Base-by-base conservation (phyloP, 2,113 vertebrate species). In the Hucho hucho region DNA sequence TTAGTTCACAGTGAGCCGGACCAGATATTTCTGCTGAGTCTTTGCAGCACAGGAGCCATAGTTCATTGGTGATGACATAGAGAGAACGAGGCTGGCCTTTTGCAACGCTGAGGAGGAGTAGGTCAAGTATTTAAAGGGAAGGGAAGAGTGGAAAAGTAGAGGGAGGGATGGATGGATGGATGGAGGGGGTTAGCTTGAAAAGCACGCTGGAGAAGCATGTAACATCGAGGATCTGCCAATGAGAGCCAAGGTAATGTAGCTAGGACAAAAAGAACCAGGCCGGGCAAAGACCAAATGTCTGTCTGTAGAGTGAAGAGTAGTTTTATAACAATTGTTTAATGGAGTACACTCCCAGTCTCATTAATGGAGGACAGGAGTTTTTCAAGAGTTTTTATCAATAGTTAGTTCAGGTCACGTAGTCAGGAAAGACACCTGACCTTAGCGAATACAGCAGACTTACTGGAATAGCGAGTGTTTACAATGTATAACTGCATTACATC, bases 31-130 rank as follows among this genome's bases (percentile, higher is more conserved):
- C 70, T 63, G 70, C 32, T 4, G 22, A 67, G 32, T 22, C 43
- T 70, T 75, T 24, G 72, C 43, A 76, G 73, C 76, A 71, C 64
- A 78, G 43, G 70, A 16, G 37, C 43, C 70, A 25, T 5, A 70
- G 26, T 77, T 46, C 59, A 72, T 20, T 32, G 5, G 66, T 13
- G 69, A 66, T 73, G 75, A 80, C 81, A 74, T 22, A 73, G 49
- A 58, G 49, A 28, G 46, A 14, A 74, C 70, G 74, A 47, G 26
- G 75, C 53, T 66, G 70, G 79, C 66, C 29, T 83, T 83, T 78
- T 78, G 78, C 58, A 80, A 83, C 72, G 72, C 43, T 53, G 25
- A 28, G 64, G 32, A 69, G 78, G 72, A 76, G 78, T 37, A 2
- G 43, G 14, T 29, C 22, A 75, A 65, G 67, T 83, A 81, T 82